phyloP scores from a whole-genome alignment of 2,888 invertebrate genomes.

The Brachylomia viminalis region DNA sequence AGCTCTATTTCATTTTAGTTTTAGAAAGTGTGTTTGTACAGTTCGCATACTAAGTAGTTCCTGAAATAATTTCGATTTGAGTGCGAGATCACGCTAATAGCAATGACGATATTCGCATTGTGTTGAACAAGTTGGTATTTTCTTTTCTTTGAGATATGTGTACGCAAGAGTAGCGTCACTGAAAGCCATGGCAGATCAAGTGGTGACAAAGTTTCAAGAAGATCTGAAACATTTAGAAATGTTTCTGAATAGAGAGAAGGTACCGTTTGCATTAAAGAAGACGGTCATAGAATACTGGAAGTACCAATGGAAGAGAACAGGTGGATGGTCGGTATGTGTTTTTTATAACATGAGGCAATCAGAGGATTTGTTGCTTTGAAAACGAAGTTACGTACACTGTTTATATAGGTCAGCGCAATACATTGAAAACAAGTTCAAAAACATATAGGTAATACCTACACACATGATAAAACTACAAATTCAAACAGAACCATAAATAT shows the following conservation, averaged over 20 bases:
- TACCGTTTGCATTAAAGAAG: constrained; percentile 80
- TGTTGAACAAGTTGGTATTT: constrained; percentile 1
- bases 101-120: neutral
- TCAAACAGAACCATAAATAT: neutral
- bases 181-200: constrained; percentile 87
- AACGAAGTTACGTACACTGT: neutral
- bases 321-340: constrained; percentile 86
- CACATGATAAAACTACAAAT: neutral
- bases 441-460: neutral
- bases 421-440: neutral
- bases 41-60: neutral
- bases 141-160: constrained; percentile 77
- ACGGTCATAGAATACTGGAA: constrained; percentile 85
- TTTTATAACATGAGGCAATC: neutral
- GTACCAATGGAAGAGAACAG: constrained; percentile 89
- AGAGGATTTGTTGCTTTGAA: neutral
- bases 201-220: constrained; percentile 86
- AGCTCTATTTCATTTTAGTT: neutral
- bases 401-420: neutral
- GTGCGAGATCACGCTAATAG: neutral
- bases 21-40: neutral
- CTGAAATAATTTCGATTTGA: constrained; percentile 11
- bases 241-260: constrained; percentile 85
- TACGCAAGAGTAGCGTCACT: constrained; percentile 87
- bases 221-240: constrained; percentile 85